phyloP scores from a whole-genome alignment of 2,888 invertebrate genomes.

The Cynaeus angustus region DNA sequence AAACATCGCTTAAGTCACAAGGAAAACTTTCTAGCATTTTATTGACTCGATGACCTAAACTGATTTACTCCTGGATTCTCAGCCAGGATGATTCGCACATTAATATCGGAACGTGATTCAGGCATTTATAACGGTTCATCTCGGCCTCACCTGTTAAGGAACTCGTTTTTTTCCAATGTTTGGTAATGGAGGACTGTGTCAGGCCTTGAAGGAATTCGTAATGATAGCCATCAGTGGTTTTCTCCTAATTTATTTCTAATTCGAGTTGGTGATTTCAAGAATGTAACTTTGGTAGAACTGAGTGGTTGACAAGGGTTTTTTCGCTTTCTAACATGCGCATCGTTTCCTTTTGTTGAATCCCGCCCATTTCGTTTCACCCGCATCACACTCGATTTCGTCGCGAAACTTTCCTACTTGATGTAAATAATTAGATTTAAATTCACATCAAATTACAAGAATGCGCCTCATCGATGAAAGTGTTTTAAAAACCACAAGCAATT shows the following conservation, averaged over 20 bases:
- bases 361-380: neutral
- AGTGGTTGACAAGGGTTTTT: too few relatives aligned
- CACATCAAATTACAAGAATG: slow-evolving; percentile 1
- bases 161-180: slow-evolving; percentile 28
- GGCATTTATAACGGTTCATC: slow-evolving; percentile 40
- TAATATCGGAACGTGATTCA: slow-evolving; percentile 37
- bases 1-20: slow-evolving; percentile 2
- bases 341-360: too few relatives aligned
- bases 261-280: neutral
- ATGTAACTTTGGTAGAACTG: too few relatives aligned
- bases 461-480: neutral
- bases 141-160: slow-evolving; percentile 34
- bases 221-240: neutral
- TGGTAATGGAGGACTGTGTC: slow-evolving; percentile 5
- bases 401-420: slow-evolving; percentile 2
- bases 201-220: too few relatives aligned
- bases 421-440: neutral
- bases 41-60: slow-evolving; percentile 27
- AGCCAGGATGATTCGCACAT: slow-evolving; percentile 32
- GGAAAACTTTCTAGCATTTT: slow-evolving; percentile 27
- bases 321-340: too few relatives aligned
- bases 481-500: slow-evolving; percentile 4
- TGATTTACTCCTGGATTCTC: slow-evolving; percentile 18
- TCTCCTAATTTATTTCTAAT: slow-evolving; percentile 14
- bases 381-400: slow-evolving; percentile 6